A percentile compares a stretch with the other conserved stretches of the same genome.
phyloP scores from a whole-genome alignment of 2,113 vertebrate species.

The Thomomys bottae region DNA sequence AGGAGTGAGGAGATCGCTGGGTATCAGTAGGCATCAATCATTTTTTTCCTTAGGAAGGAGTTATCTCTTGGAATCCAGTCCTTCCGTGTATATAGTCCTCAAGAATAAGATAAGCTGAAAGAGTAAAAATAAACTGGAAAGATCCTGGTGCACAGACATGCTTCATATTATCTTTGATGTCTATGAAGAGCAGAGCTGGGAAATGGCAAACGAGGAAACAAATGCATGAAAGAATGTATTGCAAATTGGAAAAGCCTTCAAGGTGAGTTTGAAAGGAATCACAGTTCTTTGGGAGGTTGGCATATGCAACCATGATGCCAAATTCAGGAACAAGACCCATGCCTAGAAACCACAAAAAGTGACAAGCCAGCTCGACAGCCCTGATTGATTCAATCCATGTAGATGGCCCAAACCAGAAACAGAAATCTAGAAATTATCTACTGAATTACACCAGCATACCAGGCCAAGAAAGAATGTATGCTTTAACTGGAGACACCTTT shows the following conservation, averaged over 20 bases:
- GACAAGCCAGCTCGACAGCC: background rate
- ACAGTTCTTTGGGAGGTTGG: background rate
- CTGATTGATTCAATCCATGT: background rate
- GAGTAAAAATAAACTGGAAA: background rate
- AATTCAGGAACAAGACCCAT: background rate
- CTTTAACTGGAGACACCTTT: background rate
- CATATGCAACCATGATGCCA: background rate
- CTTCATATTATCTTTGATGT: background rate
- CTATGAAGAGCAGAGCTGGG: background rate
- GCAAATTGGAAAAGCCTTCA: background rate
- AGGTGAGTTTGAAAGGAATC: background rate
- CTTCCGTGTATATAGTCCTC: background rate
- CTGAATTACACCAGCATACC: constrained; percentile 14
- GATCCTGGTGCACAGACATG: background rate
- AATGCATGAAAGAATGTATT: background rate
- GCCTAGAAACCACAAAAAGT: background rate
- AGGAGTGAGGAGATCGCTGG: background rate
- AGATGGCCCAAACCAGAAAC: constrained; percentile 13
- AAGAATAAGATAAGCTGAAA: constrained; percentile 24
- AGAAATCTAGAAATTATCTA: constrained; percentile 18
- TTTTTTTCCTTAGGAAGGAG: background rate
- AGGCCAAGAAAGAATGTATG: background rate
- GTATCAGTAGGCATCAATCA: background rate
- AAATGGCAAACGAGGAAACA: background rate
- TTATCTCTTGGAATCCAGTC: background rate